These are phyloP conservation scores for Carterocephalus palaemon DNA, from an alignment of 2,888 invertebrate species.

Conservation along the genomic window DNA sequence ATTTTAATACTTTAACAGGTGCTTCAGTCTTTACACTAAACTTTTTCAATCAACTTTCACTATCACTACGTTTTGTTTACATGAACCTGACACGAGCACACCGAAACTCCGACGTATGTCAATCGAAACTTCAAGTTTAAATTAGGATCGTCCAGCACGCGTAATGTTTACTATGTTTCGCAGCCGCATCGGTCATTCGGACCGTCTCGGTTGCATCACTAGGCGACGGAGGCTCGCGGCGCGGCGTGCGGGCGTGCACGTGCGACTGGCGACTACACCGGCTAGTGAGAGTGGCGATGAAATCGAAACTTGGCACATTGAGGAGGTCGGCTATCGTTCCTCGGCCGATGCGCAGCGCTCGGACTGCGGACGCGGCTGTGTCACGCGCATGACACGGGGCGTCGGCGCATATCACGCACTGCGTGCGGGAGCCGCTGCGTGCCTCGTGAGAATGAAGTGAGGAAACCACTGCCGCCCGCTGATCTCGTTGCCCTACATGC, in stretches of 20 bases:
- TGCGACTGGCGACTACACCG: slow-evolving; percentile 61
- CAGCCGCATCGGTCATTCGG: slow-evolving; percentile 28
- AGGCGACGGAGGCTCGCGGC: slow-evolving; percentile 46
- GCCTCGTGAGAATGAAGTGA: slow-evolving; percentile 43
- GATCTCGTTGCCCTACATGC: slow-evolving; percentile 24
- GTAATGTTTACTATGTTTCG: slow-evolving; percentile 24
- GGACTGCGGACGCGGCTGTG: slow-evolving; percentile 47
- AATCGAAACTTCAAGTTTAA: slow-evolving; percentile 52
- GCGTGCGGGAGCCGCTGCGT: slow-evolving; percentile 39
- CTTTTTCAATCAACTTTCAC: slow-evolving; percentile 39
- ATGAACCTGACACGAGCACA: slow-evolving; percentile 40
- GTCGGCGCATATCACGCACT: slow-evolving; percentile 50
- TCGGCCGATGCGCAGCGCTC: slow-evolving; percentile 40
- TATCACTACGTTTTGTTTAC: slow-evolving; percentile 34
- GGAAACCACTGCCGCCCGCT: slow-evolving; percentile 22
- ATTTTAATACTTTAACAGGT: slow-evolving; percentile 58
- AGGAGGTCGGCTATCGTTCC: slow-evolving; percentile 63
- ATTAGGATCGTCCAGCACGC: slow-evolving; percentile 37
- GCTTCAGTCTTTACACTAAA: slow-evolving; percentile 31
- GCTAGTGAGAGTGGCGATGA: slow-evolving; percentile 54
- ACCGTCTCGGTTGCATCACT: slow-evolving; percentile 42
- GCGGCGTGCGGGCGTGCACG: slow-evolving; percentile 46
- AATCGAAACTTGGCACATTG: slow-evolving; percentile 64
- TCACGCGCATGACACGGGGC: slow-evolving; percentile 45
- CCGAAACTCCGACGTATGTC: slow-evolving; percentile 45